phyloP scores from a whole-genome alignment of 2,888 invertebrate genomes.

The Aporophyla lueneburgensis region DNA sequence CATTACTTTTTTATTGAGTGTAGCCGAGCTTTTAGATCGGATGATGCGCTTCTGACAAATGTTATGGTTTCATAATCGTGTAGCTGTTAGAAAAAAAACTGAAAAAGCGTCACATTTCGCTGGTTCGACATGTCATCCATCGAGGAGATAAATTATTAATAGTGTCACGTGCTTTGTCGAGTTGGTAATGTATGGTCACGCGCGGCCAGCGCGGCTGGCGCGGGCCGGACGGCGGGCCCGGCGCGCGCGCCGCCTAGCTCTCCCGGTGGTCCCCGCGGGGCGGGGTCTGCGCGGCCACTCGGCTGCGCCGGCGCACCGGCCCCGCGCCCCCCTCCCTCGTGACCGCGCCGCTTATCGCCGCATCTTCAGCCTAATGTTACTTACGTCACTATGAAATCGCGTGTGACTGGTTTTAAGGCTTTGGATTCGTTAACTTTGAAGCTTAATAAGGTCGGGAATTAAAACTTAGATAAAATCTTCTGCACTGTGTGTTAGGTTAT shows the following conservation, averaged over 20 bases:
- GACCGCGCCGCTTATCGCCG: slow-evolving; percentile 84
- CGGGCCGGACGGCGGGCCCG: slow-evolving; percentile 69
- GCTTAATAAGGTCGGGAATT: slow-evolving; percentile 69
- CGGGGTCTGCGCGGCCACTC: slow-evolving; percentile 89
- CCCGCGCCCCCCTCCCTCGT: slow-evolving; percentile 74
- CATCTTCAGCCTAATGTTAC: slow-evolving; percentile 88
- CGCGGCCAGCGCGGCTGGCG: slow-evolving; percentile 61
- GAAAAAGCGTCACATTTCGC: slow-evolving; percentile 64
- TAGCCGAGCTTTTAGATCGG: slow-evolving; percentile 49
- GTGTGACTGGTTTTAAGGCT: slow-evolving; percentile 72
- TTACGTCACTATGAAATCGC: slow-evolving; percentile 84
- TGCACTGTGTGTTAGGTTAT: slow-evolving; percentile 7
- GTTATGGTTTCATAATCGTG: slow-evolving; percentile 44
- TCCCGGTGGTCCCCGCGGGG: slow-evolving; percentile 91
- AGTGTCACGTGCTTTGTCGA: slow-evolving; percentile 81
- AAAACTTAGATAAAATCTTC: slow-evolving; percentile 58
- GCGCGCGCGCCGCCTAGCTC: slow-evolving; percentile 87
- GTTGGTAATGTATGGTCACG: slow-evolving; percentile 76
- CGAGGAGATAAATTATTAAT: slow-evolving; percentile 75
- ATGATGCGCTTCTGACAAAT: slow-evolving; percentile 39
- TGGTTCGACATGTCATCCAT: slow-evolving; percentile 71
- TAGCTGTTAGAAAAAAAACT: slow-evolving; percentile 38
- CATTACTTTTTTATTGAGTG: slow-evolving; percentile 41
- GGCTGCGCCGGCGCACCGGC: slow-evolving; percentile 81
- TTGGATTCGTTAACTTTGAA: slow-evolving; percentile 70